Conservation (phyloP, 2,113 vertebrate species). For the Isichthys henryi region DNA sequence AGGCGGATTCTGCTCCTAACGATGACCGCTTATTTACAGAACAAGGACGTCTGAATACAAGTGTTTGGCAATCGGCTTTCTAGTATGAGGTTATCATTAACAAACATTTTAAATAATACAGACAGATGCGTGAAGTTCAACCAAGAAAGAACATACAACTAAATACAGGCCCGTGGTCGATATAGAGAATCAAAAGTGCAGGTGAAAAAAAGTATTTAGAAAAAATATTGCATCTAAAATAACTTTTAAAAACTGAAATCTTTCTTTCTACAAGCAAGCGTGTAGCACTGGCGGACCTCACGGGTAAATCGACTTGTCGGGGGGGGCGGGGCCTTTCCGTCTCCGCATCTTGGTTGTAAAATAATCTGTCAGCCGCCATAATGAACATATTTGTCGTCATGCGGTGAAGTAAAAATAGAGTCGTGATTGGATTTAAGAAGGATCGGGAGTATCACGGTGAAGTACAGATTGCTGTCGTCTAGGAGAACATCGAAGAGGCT, state of each 20-base stretch:
- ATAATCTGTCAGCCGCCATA: conserved; percentile 22
- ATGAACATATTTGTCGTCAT: conserved; percentile 29
- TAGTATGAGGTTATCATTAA: conserved; percentile 17
- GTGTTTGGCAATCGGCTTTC: conserved; percentile 12
- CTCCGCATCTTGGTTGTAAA: conserved; percentile 23
- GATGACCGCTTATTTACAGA: conserved; percentile 22
- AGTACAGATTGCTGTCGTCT: neutral
- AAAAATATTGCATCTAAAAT: neutral
- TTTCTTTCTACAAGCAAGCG: neutral
- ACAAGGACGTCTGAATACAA: conserved; percentile 5
- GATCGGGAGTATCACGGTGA: neutral
- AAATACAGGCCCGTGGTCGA: neutral
- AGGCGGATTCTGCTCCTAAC: neutral
- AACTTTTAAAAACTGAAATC: neutral
- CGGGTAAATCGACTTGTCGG: conserved; percentile 10
- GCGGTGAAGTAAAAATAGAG: conserved; percentile 35
- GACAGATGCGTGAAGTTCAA: neutral
- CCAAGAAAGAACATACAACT: neutral
- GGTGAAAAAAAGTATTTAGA: neutral
- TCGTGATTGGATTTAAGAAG: conserved; percentile 33
- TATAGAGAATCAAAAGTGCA: neutral
- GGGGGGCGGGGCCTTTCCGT: conserved; percentile 26
- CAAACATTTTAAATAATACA: neutral
- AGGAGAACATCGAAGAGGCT: neutral
- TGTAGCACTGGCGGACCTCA: neutral